Evolutionary conservation across 2,113 vertebrate species (phyloP), one percentile per base, ranked within the genome.

Genomic region (Callipepla californica): DNA sequence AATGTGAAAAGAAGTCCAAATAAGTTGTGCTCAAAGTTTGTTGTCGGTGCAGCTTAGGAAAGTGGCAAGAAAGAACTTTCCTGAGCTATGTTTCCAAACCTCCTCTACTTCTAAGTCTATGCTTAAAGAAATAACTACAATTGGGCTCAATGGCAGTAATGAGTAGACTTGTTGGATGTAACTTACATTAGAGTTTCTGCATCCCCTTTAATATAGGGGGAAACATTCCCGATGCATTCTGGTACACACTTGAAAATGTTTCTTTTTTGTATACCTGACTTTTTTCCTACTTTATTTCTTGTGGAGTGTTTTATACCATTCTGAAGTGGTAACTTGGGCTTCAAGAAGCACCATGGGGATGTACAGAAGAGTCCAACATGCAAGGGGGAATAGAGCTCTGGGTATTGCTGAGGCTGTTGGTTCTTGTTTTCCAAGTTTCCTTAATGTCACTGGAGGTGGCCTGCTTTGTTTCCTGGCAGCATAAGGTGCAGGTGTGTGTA

Each of bases 321-420:
- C 51, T 72, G 44, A 78, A 48, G 55, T 19, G 76, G 14, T 32
- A 17, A 6, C 28, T 8, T 22, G 66, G 76, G 59, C 36, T 85
- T 74, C 12, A 23, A 50, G 34, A n/a, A 47, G 11, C 28, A 44
- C 0, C 42, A 13, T 18, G 14, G 38, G 66, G 45, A 5, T 3
- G 6, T 14, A 9, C 1, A 0, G 28, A 59, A 10, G 11, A 57
- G 50, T 13, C 38, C 38, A 48, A 3, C 16, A 23, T 40, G 23
- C 34, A 23, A 48, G 48, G 25, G 19, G 23, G 65, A 34, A 32
- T 18, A 44, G 36, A 73, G 19, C 32, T 89, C 61, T n/a, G 55
- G 47, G 26, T 36, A 12, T 13, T 59, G 65, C 36, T 4, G 8
- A 32, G 21, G 15, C 26, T 23, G 69, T 58, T 73, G 36, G 36